Conservation (phyloP, 2,888 invertebrate species). For the Tholera decimalis region DNA sequence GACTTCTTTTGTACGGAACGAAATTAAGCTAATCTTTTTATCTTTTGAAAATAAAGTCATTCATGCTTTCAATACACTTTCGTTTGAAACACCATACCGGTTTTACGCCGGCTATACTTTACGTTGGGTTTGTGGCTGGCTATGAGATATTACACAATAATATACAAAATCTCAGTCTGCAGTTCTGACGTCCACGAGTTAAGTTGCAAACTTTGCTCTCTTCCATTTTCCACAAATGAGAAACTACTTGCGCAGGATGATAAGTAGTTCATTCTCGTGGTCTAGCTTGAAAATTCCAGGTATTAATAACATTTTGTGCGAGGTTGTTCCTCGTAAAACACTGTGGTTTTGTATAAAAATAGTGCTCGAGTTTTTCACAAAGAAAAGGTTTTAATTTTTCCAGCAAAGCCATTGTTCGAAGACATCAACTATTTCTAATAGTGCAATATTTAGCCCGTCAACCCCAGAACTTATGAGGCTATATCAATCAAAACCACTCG, state of each 20-base stretch:
- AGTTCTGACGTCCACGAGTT: slow-evolving; percentile 31
- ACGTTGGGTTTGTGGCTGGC: slow-evolving; percentile 3
- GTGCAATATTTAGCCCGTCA: slow-evolving; percentile 52
- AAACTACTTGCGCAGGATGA: slow-evolving; percentile 46
- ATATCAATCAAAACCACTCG: slow-evolving; percentile 54
- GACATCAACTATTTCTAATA: slow-evolving; percentile 43
- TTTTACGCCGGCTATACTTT: neutral
- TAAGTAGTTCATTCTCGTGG: slow-evolving; percentile 37
- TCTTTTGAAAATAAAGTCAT: neutral
- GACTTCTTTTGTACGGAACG: slow-evolving; percentile 13
- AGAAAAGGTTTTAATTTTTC: slow-evolving; percentile 2
- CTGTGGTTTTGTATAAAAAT: slow-evolving; percentile 17
- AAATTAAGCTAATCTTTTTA: slow-evolving; percentile 7
- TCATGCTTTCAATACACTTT: too few relatives aligned
- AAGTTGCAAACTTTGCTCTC: slow-evolving; percentile 37
- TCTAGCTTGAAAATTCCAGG: slow-evolving; percentile 38
- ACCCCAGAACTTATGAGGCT: slow-evolving; percentile 44
- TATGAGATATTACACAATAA: slow-evolving; percentile 28
- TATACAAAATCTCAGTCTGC: slow-evolving; percentile 29
- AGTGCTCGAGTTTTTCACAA: neutral
- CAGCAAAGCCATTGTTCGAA: slow-evolving; percentile 10
- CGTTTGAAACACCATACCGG: neutral
- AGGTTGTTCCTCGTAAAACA: slow-evolving; percentile 20
- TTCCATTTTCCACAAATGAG: slow-evolving; percentile 45
- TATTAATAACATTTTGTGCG: slow-evolving; percentile 52